A percentile compares a stretch with the other conserved stretches of the same genome.
These are phyloP conservation scores for Dolichopus griseipennis DNA, from an alignment of 2,888 invertebrate species.

Conservation along the genomic window DNA sequence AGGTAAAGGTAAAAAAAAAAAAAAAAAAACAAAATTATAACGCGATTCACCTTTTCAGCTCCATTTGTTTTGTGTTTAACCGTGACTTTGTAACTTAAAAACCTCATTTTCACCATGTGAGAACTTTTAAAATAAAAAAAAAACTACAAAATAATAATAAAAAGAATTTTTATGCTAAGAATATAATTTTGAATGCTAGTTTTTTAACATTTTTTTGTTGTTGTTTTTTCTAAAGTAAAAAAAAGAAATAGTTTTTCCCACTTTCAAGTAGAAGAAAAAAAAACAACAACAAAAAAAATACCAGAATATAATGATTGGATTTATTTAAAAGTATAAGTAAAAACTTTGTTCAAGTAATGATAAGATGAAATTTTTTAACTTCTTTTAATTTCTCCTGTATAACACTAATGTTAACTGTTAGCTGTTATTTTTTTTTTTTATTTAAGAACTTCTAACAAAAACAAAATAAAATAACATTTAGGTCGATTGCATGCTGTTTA, in stretches of 20 bases:
- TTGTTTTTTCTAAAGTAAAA: no score
- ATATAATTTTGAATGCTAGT: neutral
- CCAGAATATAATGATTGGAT: no score
- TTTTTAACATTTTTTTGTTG: neutral
- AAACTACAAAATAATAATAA: neutral
- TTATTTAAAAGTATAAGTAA: no score
- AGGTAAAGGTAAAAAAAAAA: neutral
- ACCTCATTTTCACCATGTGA: neutral
- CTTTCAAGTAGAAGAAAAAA: neutral
- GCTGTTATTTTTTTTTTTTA: neutral
- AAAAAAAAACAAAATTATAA: no score
- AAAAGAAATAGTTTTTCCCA: neutral
- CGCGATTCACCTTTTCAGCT: slow-evolving; percentile 6
- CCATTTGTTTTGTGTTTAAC: slow-evolving; percentile 6
- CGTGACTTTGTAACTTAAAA: neutral
- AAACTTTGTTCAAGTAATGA: neutral
- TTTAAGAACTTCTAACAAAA: no score
- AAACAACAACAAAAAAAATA: neutral
- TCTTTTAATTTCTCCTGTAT: neutral
- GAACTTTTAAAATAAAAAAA: neutral
- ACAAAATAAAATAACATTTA: neutral
- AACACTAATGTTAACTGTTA: neutral
- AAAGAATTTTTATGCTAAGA: slow-evolving; percentile 1
- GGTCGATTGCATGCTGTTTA: slow-evolving; percentile 6
- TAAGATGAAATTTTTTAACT: neutral